Conservation (phyloP, 2,888 invertebrate species). For the Calameuta filiformis region DNA sequence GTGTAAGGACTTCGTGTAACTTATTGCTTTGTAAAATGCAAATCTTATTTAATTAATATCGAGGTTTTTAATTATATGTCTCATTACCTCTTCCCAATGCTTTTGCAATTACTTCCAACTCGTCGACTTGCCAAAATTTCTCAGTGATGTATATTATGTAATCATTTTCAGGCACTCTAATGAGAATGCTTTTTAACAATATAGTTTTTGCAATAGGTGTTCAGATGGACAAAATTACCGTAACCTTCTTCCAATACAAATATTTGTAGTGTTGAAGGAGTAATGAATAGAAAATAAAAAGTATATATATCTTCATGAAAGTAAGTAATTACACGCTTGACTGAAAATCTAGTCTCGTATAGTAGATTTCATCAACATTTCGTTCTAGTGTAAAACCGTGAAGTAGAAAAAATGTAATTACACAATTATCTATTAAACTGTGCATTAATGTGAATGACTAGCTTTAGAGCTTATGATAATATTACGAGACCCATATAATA, state of each 20-base stretch:
- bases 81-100: not conserved
- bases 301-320: too few species aligned
- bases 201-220: too few species aligned
- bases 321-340: too few species aligned
- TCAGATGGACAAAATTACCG: too few species aligned
- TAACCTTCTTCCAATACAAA: too few species aligned
- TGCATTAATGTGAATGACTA: too few species aligned
- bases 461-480: too few species aligned
- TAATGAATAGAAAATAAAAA: too few species aligned
- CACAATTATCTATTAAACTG: not conserved
- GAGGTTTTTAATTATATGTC: not conserved
- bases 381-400: not conserved
- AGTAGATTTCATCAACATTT: too few species aligned
- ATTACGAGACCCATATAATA: not conserved
- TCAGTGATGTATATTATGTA: not conserved
- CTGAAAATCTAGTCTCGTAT: too few species aligned
- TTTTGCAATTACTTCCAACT: not conserved
- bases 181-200: too few species aligned
- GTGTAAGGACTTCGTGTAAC: conserved; percentile 57
- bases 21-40: conserved; percentile 67
- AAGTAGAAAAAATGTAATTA: not conserved
- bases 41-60: conserved; percentile 63
- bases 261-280: too few species aligned
- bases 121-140: not conserved
- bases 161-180: not conserved